phyloP scores from a whole-genome alignment of 2,797 vertebrate species.

The Eptatretus atami region DNA sequence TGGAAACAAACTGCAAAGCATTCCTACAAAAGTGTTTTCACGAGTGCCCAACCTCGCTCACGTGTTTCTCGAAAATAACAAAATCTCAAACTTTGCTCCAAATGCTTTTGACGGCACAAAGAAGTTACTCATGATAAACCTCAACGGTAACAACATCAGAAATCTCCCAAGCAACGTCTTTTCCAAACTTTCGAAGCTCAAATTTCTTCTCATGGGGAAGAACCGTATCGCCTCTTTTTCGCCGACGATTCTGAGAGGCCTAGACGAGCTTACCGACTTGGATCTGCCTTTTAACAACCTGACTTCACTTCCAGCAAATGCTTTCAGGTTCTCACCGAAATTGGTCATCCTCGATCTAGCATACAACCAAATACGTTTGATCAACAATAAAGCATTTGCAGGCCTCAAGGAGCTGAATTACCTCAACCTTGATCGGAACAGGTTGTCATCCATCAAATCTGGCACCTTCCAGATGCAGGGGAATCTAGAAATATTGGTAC shows the following conservation, averaged over 20 bases:
- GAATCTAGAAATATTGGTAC: conserved; percentile 24
- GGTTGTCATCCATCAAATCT: conserved; percentile 15
- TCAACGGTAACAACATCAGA: conserved; percentile 21
- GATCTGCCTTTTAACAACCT: conserved; percentile 21
- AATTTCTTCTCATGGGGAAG: conserved; percentile 28
- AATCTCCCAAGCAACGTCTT: conserved; percentile 17
- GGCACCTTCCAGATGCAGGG: conserved; percentile 15
- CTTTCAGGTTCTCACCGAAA: conserved; percentile 20
- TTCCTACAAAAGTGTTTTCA: too few species aligned
- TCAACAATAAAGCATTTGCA: conserved; percentile 18
- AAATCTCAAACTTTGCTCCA: not conserved
- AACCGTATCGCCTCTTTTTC: conserved; percentile 19
- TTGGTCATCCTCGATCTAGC: conserved; percentile 25
- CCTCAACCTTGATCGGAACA: conserved; percentile 29
- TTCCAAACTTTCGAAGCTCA: conserved; percentile 23
- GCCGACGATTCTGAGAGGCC: conserved; percentile 19
- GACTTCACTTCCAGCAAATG: conserved; percentile 15
- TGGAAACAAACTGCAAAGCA: too few species aligned
- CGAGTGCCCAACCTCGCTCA: too few species aligned
- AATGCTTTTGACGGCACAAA: conserved; percentile 16
- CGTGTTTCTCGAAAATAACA: not conserved
- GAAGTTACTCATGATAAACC: conserved; percentile 22
- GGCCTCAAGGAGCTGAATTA: conserved; percentile 22
- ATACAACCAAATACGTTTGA: conserved; percentile 20
- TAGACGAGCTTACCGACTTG: conserved; percentile 25